phyloP scores from a whole-genome alignment of 2,113 vertebrate species.

The Acanthisitta chloris region DNA sequence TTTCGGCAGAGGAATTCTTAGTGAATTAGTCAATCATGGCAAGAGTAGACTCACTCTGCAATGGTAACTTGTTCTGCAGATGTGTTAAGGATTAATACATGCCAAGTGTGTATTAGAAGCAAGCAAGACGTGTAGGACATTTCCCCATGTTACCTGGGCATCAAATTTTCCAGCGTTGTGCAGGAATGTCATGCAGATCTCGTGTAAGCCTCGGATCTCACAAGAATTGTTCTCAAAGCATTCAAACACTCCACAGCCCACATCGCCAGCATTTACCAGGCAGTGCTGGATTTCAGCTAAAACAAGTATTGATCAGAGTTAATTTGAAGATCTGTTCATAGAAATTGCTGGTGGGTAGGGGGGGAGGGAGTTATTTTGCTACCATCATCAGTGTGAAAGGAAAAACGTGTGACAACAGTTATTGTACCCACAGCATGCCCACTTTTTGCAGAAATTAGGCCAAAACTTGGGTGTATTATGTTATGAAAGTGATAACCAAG shows the following conservation, averaged over 20 bases:
- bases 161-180: slow-evolving; percentile 99
- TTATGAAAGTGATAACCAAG: slow-evolving; percentile 42
- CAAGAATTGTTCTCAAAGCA: slow-evolving; percentile 99
- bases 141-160: slow-evolving; percentile 86
- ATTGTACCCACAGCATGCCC: not conserved
- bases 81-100: not conserved
- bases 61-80: not conserved
- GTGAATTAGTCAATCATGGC: not conserved
- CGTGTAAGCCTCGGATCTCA: slow-evolving; percentile 95
- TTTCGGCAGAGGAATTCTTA: not conserved
- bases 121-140: not conserved
- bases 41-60: not conserved
- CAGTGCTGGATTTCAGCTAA: slow-evolving; percentile 98
- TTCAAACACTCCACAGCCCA: slow-evolving; percentile 97
- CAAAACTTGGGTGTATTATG: slow-evolving; percentile 15
- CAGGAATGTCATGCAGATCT: slow-evolving; percentile 98
- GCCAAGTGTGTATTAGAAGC: not conserved
- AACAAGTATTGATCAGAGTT: slow-evolving; percentile 60
- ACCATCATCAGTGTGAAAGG: not conserved
- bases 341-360: not conserved
- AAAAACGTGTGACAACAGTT: slow-evolving; percentile 3
- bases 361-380: slow-evolving; percentile 10
- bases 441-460: slow-evolving; percentile 29
- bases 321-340: not conserved
- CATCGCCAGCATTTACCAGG: slow-evolving; percentile 93